phyloP scores from a whole-genome alignment of 2,113 vertebrate genomes.

The Hemicordylus capensis region DNA sequence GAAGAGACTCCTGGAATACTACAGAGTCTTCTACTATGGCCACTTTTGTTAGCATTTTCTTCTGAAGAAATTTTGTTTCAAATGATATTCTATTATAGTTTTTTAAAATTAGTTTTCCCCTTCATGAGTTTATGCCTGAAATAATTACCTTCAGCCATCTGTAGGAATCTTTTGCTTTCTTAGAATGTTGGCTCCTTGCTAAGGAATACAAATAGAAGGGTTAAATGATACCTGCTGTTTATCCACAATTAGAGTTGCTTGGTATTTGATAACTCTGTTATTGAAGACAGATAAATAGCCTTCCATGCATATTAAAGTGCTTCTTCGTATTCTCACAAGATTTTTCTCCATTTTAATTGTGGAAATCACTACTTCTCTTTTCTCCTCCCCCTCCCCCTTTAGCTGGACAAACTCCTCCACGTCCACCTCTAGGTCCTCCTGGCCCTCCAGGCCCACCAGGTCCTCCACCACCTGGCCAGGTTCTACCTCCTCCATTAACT shows the following conservation, averaged over 20 bases:
- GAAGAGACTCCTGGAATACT: no score
- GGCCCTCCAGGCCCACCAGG: constrained; percentile 94
- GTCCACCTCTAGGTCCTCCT: constrained; percentile 92
- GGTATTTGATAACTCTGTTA: not conserved
- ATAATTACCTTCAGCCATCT: not conserved
- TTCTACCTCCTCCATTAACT: constrained; percentile 89
- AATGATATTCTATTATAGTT: no score
- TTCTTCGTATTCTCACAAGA: not conserved
- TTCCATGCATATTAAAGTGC: not conserved
- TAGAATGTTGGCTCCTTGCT: not conserved
- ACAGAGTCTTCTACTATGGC: not conserved
- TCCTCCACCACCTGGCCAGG: constrained; percentile 95
- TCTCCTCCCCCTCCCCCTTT: constrained; percentile 46
- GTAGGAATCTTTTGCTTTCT: not conserved
- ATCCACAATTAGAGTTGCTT: not conserved
- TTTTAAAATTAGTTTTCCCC: no score
- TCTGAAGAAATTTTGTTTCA: no score
- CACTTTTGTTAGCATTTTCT: not conserved
- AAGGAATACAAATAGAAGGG: not conserved
- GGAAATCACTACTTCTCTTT: constrained; percentile 37
- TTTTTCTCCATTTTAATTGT: constrained; percentile 1
- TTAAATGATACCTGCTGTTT: not conserved
- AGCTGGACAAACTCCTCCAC: constrained; percentile 95
- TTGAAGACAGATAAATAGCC: not conserved
- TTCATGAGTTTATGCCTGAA: not conserved